Evolutionary conservation across 2,113 vertebrate species (phyloP), one percentile per base, ranked within the genome.

Genomic region (Gobio gobio): DNA sequence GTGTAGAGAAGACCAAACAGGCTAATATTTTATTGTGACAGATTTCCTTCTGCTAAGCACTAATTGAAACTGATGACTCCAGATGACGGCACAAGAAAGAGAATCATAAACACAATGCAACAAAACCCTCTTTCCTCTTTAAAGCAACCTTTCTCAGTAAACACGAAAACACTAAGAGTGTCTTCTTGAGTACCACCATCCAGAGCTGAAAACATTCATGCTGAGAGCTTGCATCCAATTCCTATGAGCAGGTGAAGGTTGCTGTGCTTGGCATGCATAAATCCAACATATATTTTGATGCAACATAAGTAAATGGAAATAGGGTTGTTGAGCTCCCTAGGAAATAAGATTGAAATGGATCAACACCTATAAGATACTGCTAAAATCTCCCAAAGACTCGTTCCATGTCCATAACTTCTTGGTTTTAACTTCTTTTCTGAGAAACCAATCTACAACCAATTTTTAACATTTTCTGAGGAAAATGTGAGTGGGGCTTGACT

Each of bases 61-160:
- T 72, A 72, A 72, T 45, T 45, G 40, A 73, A 73, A 73, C 68
- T 45, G 40, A 72, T 72, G 68, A 72, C 68, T 45, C 36, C 68
- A 72, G 36, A n/a, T 72, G 22, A 72, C 40, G 45, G 68, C 40
- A 72, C 68, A 43, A 45, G 40, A 5, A 43, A 16, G 29, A 36
- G 68, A 43, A 72, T 13, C 20, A 58, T 40, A 40, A 78, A 78
- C 20, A 22, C 10, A 40, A 18, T 22, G 49, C 26, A 76, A 76
- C 47, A 54, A 77, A 56, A 56, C 18, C 20, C 2, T 72, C 36
- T 13, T 45, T 45, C 20, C 40, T 6, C 66, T 33, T 56, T 33
- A 56, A 77, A 56, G 26, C 74, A 36, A 22, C 26, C 14, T 10
- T 73, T 73, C 2, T 45, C 12, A 54, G 73, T 29, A 43, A 43